phyloP scores from a whole-genome alignment of 2,797 vertebrate species.

The Nothura maculosa region DNA sequence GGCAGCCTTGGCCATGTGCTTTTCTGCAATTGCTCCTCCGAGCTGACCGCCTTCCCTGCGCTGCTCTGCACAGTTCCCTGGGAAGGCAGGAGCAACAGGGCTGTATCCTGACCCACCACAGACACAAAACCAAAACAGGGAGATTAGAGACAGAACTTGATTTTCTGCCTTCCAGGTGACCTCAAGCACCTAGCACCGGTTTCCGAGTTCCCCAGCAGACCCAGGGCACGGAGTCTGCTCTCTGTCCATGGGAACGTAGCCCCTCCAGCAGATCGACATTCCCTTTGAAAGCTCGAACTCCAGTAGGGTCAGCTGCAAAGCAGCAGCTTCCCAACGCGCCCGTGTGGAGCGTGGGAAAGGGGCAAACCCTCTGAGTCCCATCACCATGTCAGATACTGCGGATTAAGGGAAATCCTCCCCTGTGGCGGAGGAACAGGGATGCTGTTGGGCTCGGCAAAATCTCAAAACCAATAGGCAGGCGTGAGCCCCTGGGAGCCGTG shows the following conservation, averaged over 20 bases:
- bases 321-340: background rate
- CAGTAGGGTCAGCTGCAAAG: background rate
- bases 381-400: background rate
- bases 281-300: background rate
- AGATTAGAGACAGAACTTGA: background rate
- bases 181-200: background rate
- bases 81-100: background rate
- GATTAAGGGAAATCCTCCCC: background rate
- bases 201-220: background rate
- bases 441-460: background rate
- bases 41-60: background rate
- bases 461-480: background rate
- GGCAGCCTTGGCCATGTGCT: background rate
- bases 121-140: background rate
- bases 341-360: background rate
- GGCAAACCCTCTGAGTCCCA: background rate
- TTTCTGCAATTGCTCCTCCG: background rate
- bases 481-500: background rate
- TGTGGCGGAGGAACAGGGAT: background rate
- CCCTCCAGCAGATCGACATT: background rate
- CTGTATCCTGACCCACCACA: background rate
- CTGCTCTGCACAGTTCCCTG: background rate
- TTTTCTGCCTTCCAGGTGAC: slow-evolving; percentile 20
- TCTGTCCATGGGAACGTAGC: background rate
- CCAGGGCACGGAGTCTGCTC: background rate